A percentile compares a stretch with the other conserved stretches of the same genome.
These are phyloP conservation scores for Gymnothorax reevesii DNA, from an alignment of 2,797 vertebrate species.

Conservation along the genomic window DNA sequence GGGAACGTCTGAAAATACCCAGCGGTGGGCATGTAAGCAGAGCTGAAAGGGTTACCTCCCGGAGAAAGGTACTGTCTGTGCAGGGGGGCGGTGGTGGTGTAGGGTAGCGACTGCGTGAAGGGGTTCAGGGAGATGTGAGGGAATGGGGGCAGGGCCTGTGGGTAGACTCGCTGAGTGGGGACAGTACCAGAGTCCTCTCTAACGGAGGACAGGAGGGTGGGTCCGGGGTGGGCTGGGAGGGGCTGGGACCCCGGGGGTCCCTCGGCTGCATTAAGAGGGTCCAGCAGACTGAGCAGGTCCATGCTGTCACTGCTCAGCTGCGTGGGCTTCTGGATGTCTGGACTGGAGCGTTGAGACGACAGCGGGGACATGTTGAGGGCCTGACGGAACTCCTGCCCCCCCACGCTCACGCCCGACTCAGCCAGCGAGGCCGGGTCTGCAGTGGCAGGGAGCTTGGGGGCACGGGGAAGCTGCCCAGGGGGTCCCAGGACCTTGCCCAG, in stretches of 20 bases:
- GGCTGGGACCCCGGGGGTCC: constrained; percentile 31
- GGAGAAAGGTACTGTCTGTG: constrained; percentile 70
- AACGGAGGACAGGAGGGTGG: constrained; percentile 45
- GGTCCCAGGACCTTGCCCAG: constrained; percentile 82
- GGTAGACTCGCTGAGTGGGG: constrained; percentile 68
- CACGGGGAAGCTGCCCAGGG: constrained; percentile 65
- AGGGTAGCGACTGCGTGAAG: constrained; percentile 73
- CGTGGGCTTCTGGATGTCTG: constrained; percentile 74
- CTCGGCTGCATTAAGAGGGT: constrained; percentile 76
- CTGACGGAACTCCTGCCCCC: constrained; percentile 70
- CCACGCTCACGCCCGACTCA: constrained; percentile 62
- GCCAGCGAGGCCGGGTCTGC: constrained; percentile 51
- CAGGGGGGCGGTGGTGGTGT: constrained; percentile 64
- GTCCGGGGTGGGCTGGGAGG: constrained; percentile 37
- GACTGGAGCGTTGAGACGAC: constrained; percentile 43
- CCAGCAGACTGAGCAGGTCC: constrained; percentile 85
- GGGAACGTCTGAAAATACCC: constrained; percentile 72
- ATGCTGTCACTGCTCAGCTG: constrained; percentile 60
- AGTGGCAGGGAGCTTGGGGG: constrained; percentile 44
- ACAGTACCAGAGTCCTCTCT: constrained; percentile 55
- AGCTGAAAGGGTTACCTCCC: constrained; percentile 75
- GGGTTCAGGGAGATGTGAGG: constrained; percentile 80
- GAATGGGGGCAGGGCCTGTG: constrained; percentile 64
- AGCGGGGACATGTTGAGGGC: constrained; percentile 57
- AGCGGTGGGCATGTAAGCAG: constrained; percentile 65